Evolutionary conservation across 2,113 vertebrate species (phyloP).

Genomic region (Budorcas taxicolor): DNA sequence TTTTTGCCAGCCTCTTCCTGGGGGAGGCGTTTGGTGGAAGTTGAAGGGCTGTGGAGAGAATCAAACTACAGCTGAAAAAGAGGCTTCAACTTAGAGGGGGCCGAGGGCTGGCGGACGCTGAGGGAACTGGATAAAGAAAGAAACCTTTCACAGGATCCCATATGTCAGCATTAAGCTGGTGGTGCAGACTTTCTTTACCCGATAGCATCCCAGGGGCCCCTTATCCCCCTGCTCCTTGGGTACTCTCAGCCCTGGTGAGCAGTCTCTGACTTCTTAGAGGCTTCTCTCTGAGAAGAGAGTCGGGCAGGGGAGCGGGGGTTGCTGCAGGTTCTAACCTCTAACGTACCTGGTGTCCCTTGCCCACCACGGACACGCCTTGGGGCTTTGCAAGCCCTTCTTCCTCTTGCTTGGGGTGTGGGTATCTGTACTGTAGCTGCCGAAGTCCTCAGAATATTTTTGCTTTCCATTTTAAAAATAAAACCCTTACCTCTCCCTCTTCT

Average conservation of each 20-base stretch:
- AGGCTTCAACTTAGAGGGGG: not conserved
- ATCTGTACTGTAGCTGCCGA: not conserved
- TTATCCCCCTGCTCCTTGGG: not conserved
- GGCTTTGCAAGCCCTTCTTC: not conserved
- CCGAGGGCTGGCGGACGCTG: not conserved
- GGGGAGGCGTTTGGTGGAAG: not conserved
- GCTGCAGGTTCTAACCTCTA: not conserved
- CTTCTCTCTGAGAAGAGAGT: not conserved
- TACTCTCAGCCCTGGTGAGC: not conserved
- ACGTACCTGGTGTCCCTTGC: not conserved
- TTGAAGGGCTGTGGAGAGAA: not conserved
- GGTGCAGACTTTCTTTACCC: not conserved
- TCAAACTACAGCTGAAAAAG: not conserved
- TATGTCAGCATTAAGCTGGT: not conserved
- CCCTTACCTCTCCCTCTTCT: not conserved
- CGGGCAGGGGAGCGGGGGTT: not conserved
- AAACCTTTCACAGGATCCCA: not conserved
- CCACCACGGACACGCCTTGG: too few species aligned
- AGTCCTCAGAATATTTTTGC: slow-evolving; percentile 23
- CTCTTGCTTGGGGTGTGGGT: not conserved
- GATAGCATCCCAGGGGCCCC: not conserved
- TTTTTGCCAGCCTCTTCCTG: not conserved
- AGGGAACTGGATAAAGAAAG: not conserved
- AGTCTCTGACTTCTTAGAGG: not conserved
- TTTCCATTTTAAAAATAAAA: slow-evolving; percentile 33